Evolutionary conservation across 2,797 vertebrate genomes (phyloP), one percentile per base, ranked within the genome.

Genomic region (Melanotaenia maccullochi): DNA sequence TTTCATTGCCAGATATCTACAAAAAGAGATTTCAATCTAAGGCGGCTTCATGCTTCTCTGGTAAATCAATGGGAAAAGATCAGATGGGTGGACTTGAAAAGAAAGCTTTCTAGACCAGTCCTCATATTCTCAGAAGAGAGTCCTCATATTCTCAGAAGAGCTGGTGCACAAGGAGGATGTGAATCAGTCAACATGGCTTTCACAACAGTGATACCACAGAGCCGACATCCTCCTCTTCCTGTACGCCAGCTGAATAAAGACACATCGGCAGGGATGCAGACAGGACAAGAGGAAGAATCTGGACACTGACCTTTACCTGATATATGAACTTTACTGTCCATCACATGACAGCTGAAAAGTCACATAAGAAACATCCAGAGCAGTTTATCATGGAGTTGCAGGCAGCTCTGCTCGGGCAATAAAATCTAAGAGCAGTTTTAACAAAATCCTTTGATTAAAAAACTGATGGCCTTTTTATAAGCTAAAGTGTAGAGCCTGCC

Each of bases 161-260:
- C 63, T 60, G 73, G 75, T 35, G 65, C 52, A 52, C 36, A 59
- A 84, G 86, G 78, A 90, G 90, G 90, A 92, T 83, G 83, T 89
- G 88, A 75, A 71, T 84, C 71, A 81, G 83, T 78, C 80, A 85
- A 71, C 69, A 60, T 86, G 87, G 90, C 87, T 90, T 87, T 90
- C 71, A 92, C 82, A 93, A 92, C 89, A 92, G 90, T 90, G 87
- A 93, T 91, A 90, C 87, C 84, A 89, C 76, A 85, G 62, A 54
- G 24, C 70, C 75, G 75, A 87, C 83, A 87, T 87, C 85, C 89
- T 73, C 81, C 71, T 76, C 63, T 90, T 93, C 90, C 91, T 90
- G 87, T 66, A 40, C 76, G 68, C 73, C 90, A 86, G 86, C 78
- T 89, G 90, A 69, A 86, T 61, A 72, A 65, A 75, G 78, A 85